phyloP scores from a whole-genome alignment of 2,888 invertebrate species.

The Eledone cirrhosa region DNA sequence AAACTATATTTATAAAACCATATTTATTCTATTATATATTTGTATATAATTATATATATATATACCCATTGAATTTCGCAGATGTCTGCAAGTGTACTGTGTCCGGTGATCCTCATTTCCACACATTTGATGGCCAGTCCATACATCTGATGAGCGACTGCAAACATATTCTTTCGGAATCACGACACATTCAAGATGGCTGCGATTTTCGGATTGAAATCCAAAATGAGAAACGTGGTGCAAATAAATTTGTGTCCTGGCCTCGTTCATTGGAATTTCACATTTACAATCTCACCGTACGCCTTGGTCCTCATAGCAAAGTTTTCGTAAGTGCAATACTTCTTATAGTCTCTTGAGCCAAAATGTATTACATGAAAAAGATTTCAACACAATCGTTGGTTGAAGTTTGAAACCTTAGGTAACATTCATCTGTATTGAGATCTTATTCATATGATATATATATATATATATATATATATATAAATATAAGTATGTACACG shows the following conservation, averaged over 20 bases:
- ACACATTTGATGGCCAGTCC: slow-evolving; percentile 31
- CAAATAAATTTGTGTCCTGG: slow-evolving; percentile 29
- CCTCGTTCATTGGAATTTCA: slow-evolving; percentile 30
- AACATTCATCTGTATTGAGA: no score
- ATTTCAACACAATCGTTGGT: no score
- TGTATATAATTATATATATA: no score
- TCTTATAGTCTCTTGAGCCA: no score
- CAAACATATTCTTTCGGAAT: slow-evolving; percentile 33
- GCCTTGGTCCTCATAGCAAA: slow-evolving; percentile 29
- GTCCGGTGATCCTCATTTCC: slow-evolving; percentile 36
- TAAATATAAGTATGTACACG: no score
- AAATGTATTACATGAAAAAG: no score
- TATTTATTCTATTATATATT: no score
- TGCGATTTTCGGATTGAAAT: slow-evolving; percentile 35
- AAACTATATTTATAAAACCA: no score
- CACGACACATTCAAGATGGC: slow-evolving; percentile 14
- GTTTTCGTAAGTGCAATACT: slow-evolving; percentile 31
- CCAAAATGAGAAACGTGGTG: slow-evolving; percentile 33
- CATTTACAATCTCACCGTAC: slow-evolving; percentile 31
- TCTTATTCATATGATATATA: no score
- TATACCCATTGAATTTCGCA: neutral
- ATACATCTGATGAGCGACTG: slow-evolving; percentile 34
- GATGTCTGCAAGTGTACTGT: slow-evolving; percentile 34
- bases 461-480: no score
- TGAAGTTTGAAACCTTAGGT: no score